A percentile compares a stretch with the other conserved stretches of the same genome.
phyloP scores from a whole-genome alignment of 2,888 invertebrate species.

The Lycia hirtaria region DNA sequence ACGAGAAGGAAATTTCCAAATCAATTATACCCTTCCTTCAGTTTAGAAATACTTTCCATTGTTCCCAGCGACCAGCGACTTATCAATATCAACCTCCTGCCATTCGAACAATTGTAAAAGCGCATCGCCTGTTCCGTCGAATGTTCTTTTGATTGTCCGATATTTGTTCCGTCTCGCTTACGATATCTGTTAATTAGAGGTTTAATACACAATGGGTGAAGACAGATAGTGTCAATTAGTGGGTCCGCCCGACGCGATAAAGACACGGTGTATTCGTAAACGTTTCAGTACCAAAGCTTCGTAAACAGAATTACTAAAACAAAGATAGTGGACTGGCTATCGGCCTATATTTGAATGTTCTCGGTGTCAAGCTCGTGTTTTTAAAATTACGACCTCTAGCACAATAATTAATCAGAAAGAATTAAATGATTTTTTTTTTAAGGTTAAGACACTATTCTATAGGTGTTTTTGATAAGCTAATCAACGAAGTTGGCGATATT shows the following conservation, averaged over 20 bases:
- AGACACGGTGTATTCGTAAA: conserved; percentile 14
- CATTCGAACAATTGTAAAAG: conserved; percentile 43
- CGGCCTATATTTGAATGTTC: too few species aligned
- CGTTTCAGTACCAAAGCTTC: conserved; percentile 16
- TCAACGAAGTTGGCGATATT: too few species aligned
- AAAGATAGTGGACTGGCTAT: too few species aligned
- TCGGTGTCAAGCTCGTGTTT: too few species aligned
- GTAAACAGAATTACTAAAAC: not conserved
- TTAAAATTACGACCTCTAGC: too few species aligned
- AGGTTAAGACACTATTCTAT: too few species aligned
- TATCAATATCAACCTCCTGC: conserved; percentile 16
- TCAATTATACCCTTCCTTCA: not conserved
- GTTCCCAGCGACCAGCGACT: conserved; percentile 10
- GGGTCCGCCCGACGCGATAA: conserved; percentile 36
- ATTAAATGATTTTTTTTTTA: too few species aligned
- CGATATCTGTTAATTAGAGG: conserved; percentile 72
- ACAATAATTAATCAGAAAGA: too few species aligned
- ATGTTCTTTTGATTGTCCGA: conserved; percentile 62
- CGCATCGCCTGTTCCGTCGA: conserved; percentile 44
- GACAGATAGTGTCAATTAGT: conserved; percentile 76
- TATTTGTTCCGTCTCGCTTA: conserved; percentile 54
- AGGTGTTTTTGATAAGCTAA: too few species aligned
- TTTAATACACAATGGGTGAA: conserved; percentile 65
- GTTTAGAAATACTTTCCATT: conserved; percentile 4
- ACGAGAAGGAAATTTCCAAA: too few species aligned